phyloP scores from a whole-genome alignment of 2,888 invertebrate species.

The Nomada fucata region DNA sequence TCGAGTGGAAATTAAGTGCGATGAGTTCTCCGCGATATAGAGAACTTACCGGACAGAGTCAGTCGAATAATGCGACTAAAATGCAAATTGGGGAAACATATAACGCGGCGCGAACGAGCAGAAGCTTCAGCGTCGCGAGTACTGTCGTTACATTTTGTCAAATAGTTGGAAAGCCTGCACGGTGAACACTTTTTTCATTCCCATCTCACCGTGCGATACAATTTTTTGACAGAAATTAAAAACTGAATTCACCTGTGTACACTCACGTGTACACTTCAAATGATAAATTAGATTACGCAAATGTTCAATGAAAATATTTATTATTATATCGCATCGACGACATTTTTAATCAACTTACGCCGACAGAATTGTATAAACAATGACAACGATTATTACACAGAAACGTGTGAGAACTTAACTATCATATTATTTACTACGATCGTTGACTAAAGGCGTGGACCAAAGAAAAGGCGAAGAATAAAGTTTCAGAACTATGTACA shows the following conservation, averaged over 20 bases:
- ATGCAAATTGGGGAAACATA: slow-evolving; percentile 31
- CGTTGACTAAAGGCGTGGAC: too few species aligned
- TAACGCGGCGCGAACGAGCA: slow-evolving; percentile 7
- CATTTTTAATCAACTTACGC: background rate
- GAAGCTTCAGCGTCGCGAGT: slow-evolving; percentile 1
- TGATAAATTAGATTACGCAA: background rate
- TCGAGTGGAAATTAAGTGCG: background rate
- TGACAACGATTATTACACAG: too few species aligned
- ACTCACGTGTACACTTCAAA: background rate
- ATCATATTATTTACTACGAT: background rate
- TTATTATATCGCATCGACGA: too few species aligned
- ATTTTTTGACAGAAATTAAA: background rate
- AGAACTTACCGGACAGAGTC: slow-evolving; percentile 8
- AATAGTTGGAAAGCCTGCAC: slow-evolving; percentile 20
- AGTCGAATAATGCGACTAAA: slow-evolving; percentile 21
- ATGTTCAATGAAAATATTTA: background rate
- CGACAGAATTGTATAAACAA: background rate
- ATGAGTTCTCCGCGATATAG: background rate
- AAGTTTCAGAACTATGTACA: background rate
- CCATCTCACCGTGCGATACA: background rate
- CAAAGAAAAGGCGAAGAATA: background rate
- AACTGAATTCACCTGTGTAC: slow-evolving; percentile 4
- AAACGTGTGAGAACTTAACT: background rate
- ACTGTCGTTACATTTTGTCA: slow-evolving; percentile 8
- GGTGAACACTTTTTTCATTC: slow-evolving; percentile 11